Percentiles rank a stretch among this genome's conserved stretches.
phyloP scores from a whole-genome alignment of 2,888 invertebrate species.

The Auanema sp. region DNA sequence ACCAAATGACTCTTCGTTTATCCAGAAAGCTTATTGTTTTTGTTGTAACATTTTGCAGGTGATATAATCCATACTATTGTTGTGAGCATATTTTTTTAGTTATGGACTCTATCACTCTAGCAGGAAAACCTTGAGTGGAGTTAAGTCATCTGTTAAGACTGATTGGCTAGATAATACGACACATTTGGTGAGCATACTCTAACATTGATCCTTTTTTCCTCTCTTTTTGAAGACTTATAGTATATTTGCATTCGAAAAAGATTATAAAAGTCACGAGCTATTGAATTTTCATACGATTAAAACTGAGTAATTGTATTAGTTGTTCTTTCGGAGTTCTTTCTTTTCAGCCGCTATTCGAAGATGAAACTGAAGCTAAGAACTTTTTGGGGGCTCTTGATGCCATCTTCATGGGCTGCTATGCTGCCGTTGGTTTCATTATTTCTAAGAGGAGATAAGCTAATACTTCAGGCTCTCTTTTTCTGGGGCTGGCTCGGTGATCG shows the following conservation, averaged over 20 bases:
- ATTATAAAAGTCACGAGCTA: too few relatives aligned
- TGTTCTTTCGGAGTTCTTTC: background rate
- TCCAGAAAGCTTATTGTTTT: constrained; percentile 44
- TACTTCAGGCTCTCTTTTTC: constrained; percentile 66
- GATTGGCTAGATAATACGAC: constrained; percentile 57
- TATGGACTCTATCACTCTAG: constrained; percentile 62
- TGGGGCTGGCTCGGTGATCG: constrained; percentile 68
- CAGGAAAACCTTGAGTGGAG: constrained; percentile 59
- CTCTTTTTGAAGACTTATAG: too few relatives aligned
- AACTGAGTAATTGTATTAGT: background rate
- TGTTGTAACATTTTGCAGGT: constrained; percentile 54
- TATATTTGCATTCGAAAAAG: too few relatives aligned
- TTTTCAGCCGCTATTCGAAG: constrained; percentile 47
- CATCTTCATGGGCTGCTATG: constrained; percentile 62
- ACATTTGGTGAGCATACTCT: constrained; percentile 25
- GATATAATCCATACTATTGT: background rate
- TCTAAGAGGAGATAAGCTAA: background rate
- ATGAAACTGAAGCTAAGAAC: constrained; percentile 51
- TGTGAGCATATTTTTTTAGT: too few relatives aligned
- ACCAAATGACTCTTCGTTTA: background rate
- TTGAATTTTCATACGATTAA: too few relatives aligned
- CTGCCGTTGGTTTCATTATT: constrained; percentile 34
- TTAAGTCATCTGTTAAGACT: constrained; percentile 56
- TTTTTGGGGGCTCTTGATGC: constrained; percentile 62
- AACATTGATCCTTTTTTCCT: background rate